These are phyloP conservation scores for Microcebus jonahi DNA, from an alignment of 2,113 vertebrate species.

Conservation along the genomic window DNA sequence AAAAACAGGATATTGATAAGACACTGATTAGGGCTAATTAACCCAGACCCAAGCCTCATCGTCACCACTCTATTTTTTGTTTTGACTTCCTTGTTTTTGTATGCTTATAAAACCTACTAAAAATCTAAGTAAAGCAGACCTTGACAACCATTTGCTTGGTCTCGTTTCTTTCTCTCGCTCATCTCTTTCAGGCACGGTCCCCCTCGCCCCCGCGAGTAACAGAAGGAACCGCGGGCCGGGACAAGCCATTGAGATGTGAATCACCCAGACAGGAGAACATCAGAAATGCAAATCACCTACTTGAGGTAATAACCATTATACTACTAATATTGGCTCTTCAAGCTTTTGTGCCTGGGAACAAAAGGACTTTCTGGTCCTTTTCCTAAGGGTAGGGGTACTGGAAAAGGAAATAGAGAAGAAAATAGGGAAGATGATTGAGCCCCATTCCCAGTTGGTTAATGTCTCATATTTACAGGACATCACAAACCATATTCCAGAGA, in stretches of 20 bases:
- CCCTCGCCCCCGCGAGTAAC: too few species aligned
- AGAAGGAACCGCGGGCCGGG: too few species aligned
- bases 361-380: not conserved
- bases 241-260: not conserved
- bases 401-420: not conserved
- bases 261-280: not conserved
- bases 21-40: too few species aligned
- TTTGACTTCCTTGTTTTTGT: too few species aligned
- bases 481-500: not conserved
- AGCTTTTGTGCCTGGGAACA: not conserved
- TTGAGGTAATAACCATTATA: not conserved
- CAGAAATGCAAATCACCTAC: not conserved
- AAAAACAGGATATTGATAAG: too few species aligned
- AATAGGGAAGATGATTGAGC: not conserved
- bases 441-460: not conserved
- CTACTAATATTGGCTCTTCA: not conserved
- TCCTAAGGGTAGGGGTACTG: not conserved
- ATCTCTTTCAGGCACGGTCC: too few species aligned
- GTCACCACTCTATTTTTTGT: too few species aligned
- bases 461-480: not conserved
- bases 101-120: too few species aligned
- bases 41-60: too few species aligned
- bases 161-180: too few species aligned
- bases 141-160: too few species aligned
- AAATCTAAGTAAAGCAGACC: too few species aligned